Conservation (phyloP, 2,113 vertebrate species). For the Pristiophorus japonicus region DNA sequence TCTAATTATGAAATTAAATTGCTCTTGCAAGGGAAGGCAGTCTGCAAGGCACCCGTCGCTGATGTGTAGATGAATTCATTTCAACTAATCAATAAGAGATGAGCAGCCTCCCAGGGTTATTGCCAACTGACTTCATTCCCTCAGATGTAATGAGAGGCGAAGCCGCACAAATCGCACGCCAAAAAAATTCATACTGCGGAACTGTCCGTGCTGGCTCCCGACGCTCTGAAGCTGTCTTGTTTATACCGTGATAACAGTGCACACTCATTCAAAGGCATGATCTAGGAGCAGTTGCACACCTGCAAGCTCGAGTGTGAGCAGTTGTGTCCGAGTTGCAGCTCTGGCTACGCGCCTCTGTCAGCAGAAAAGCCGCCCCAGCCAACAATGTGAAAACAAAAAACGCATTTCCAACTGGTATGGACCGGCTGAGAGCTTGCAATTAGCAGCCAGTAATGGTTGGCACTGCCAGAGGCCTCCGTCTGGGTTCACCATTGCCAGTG, state of each 20-base stretch:
- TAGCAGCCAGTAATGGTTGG: not conserved
- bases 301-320: not conserved
- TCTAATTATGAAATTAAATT: conserved; percentile 47
- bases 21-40: conserved; percentile 40
- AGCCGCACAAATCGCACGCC: not conserved
- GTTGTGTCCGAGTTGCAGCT: not conserved
- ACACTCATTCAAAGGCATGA: not conserved
- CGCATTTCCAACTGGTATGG: not conserved
- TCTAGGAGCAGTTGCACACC: not conserved
- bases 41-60: conserved; percentile 39
- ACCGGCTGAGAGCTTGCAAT: not conserved
- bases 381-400: not conserved
- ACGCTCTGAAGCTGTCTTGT: not conserved
- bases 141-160: conserved; percentile 4
- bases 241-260: not conserved
- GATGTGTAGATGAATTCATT: conserved; percentile 38
- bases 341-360: not conserved
- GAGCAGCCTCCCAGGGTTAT: conserved; percentile 13
- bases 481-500: not conserved
- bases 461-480: too few relatives aligned
- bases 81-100: not conserved
- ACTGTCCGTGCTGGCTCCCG: not conserved
- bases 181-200: not conserved
- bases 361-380: not conserved
- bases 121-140: conserved; percentile 36